Evolutionary conservation across 2,113 vertebrate species (phyloP).

Genomic region (Pholis gunnellus): DNA sequence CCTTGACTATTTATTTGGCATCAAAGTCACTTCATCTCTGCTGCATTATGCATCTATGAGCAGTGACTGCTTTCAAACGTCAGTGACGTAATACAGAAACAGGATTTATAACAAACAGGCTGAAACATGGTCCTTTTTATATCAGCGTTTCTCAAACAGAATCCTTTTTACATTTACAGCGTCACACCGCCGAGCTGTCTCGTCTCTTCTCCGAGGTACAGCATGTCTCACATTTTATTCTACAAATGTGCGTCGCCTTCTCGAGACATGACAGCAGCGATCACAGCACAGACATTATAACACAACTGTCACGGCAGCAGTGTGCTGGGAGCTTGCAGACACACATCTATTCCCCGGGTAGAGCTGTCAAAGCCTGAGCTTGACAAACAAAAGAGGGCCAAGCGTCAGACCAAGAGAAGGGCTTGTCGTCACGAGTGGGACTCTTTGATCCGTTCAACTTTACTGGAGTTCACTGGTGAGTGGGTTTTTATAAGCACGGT

Average conservation of each 20-base stretch:
- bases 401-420: conserved; percentile 51
- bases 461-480: conserved; percentile 55
- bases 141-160: neutral
- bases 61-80: conserved; percentile 5
- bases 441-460: conserved; percentile 37
- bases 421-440: conserved; percentile 34
- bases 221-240: conserved; percentile 50
- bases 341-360: conserved; percentile 56
- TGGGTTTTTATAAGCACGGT: conserved; percentile 51
- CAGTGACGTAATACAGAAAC: neutral
- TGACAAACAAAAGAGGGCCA: conserved; percentile 55
- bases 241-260: conserved; percentile 48
- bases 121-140: neutral
- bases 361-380: conserved; percentile 62
- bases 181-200: conserved; percentile 6
- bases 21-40: neutral
- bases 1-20: neutral
- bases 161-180: conserved; percentile 4
- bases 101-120: neutral
- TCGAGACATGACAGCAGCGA: conserved; percentile 64
- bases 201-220: neutral
- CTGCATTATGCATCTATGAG: conserved; percentile 2
- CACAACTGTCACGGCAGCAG: conserved; percentile 49
- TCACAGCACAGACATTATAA: conserved; percentile 61
- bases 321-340: conserved; percentile 28